Evolutionary conservation across 2,113 vertebrate genomes (phyloP), one percentile per base, ranked within the genome.

Genomic region (Triplophysa dalaica): DNA sequence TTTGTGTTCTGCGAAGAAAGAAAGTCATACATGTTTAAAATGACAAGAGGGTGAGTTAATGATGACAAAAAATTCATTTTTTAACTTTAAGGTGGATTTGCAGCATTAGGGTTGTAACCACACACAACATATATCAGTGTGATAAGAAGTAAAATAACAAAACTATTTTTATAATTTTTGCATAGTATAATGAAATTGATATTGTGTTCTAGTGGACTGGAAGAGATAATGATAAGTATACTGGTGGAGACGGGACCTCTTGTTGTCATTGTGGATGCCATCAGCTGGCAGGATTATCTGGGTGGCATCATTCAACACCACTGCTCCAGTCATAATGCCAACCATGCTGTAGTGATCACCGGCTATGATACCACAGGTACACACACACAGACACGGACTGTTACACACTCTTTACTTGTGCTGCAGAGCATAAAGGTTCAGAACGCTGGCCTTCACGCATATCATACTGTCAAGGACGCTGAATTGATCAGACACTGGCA

Each of bases 271-370:
- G 96, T 98, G 3, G 95, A 98, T 85, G 95, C 97, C 0, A 29
- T 96, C 80, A 98, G 96, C 90, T 98, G 97, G 96, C 97, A 98
- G 81, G 95, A 97, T 90, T 98, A 98, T 65, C 92, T 96, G 9
- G 95, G 97, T 70, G 96, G 96, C 69, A 90, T 98, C 79, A 97
- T 98, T 83, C 96, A 97, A 17, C 93, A 98, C 81, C 97, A 98
- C 85, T 98, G 97, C 87, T 98, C 96, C 84, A 94, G 94, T 81
- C 93, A 91, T 33, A 87, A 92, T 81, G 90, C 96, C 54, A 98
- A 97, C 88, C 96, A 98, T 17, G 96, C 97, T 0, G 93, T 96
- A 14, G 90, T 97, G 43, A 70, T 98, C 58, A 94, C 94, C 6
- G 96, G 96, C 77, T 98, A 95, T 86, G 94, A 97, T 88, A 89